These are phyloP conservation scores for Drosophila serrata DNA, from an alignment of 1,140 invertebrate species.

Conservation along the genomic window DNA sequence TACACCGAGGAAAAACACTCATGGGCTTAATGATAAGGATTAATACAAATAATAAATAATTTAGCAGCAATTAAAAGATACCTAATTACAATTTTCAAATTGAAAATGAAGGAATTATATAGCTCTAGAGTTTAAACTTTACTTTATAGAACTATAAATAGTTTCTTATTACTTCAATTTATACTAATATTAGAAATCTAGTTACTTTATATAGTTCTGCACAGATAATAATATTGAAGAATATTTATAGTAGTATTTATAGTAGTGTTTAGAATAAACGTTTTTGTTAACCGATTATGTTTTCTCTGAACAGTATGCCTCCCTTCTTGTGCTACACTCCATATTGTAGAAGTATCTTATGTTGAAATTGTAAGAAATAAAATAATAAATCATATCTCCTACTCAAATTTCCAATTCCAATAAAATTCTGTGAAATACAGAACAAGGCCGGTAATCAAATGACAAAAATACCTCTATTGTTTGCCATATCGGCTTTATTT, in stretches of 20 bases:
- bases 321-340: neutral
- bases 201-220: neutral
- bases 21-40: neutral
- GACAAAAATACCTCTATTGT: neutral
- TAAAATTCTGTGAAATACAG: neutral
- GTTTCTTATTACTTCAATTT: no score
- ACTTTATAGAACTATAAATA: no score
- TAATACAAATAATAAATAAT: neutral
- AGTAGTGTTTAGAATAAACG: neutral
- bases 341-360: neutral
- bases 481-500: neutral
- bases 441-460: neutral
- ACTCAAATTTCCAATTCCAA: neutral
- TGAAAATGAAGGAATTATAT: no score
- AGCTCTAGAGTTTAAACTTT: no score
- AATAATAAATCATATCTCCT: constrained; percentile 16
- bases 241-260: neutral
- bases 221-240: neutral
- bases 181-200: no score
- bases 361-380: neutral
- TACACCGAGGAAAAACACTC: neutral
- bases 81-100: no score
- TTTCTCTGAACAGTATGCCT: neutral
- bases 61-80: neutral
- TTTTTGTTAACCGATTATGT: neutral